A percentile compares a stretch with the other conserved stretches of the same genome.
These are phyloP conservation scores for Lampris megalopsis DNA, from an alignment of 2,113 vertebrate species.

Conservation along the genomic window DNA sequence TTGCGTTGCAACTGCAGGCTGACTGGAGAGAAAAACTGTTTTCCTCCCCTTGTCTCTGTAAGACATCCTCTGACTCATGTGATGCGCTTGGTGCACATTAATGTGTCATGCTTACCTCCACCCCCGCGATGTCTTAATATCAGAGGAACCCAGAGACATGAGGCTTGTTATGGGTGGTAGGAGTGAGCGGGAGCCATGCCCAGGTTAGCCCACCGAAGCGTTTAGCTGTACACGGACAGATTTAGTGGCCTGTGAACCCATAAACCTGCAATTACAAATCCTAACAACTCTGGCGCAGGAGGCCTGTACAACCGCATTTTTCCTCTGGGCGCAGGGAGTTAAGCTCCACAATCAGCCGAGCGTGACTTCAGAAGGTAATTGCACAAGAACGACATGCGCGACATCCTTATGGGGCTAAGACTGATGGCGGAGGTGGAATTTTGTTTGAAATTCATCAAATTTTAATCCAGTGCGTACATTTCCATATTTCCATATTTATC, in stretches of 20 bases:
- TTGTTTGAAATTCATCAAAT: conserved; percentile 79
- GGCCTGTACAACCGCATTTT: conserved; percentile 51
- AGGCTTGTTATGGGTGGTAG: conserved; percentile 50
- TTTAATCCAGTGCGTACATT: conserved; percentile 76
- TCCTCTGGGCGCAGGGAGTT: conserved; percentile 66
- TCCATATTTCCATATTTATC: conserved; percentile 81
- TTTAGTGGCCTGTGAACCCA: conserved; percentile 74
- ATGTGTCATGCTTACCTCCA: conserved; percentile 9
- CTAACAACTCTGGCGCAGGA: conserved; percentile 69
- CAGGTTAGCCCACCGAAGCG: conserved; percentile 67
- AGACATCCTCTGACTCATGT: conserved; percentile 24
- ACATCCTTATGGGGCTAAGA: conserved; percentile 52
- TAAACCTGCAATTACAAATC: conserved; percentile 79
- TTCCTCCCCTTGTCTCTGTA: background rate
- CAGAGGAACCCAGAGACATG: conserved; percentile 44
- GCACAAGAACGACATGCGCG: conserved; percentile 69
- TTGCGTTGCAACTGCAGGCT: conserved; percentile 13
- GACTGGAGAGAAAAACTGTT: background rate
- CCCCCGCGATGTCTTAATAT: conserved; percentile 39
- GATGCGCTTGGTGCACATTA: background rate
- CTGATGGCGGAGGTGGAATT: conserved; percentile 71
- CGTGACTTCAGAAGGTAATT: conserved; percentile 77
- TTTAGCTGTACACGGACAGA: conserved; percentile 72
- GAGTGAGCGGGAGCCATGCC: conserved; percentile 55
- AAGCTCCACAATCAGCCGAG: conserved; percentile 73